phyloP scores from a whole-genome alignment of 1,140 invertebrate species.

The Pseudomyrmex concolor region DNA sequence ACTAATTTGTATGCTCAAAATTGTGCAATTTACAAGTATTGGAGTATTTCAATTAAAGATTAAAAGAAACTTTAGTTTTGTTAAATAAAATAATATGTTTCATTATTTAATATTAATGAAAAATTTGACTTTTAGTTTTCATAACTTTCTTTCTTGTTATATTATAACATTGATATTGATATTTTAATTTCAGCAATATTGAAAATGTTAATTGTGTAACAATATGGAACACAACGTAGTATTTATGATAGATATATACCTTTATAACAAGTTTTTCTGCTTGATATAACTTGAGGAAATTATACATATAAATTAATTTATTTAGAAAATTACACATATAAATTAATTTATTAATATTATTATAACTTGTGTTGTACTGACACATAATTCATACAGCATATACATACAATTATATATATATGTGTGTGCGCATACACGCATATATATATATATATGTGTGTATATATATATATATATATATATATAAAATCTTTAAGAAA shows the following conservation, averaged over 20 bases:
- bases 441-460: no score
- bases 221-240: neutral
- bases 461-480: no score
- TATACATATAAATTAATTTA: neutral
- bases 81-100: no score
- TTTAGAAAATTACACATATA: no score
- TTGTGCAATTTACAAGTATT: neutral
- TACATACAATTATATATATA: no score
- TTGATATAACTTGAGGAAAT: neutral
- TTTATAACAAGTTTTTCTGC: no score
- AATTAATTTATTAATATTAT: neutral
- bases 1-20: neutral
- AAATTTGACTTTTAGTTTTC: neutral
- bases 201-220: neutral
- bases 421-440: no score
- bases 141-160: neutral
- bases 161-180: neutral
- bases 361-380: neutral
- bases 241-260: no score
- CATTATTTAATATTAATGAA: neutral
- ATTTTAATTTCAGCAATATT: neutral
- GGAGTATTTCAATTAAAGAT: neutral
- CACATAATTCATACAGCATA: conserved; percentile 1
- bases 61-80: neutral
- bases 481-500: no score